These are phyloP conservation scores for Nothura maculosa DNA, from an alignment of 2,797 vertebrate species.

Conservation along the genomic window DNA sequence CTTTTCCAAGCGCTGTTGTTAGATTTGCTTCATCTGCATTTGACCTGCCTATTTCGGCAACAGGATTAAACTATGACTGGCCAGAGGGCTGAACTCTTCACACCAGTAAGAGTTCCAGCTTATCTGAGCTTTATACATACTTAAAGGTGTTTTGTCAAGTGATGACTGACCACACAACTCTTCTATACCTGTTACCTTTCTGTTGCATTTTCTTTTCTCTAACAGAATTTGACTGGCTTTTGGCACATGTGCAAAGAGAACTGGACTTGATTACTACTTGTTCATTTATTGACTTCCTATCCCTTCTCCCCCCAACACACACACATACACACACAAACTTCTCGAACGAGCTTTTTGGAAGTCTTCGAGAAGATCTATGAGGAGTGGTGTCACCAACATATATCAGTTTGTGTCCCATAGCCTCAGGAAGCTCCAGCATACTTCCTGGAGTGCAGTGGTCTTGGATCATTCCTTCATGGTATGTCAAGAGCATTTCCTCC, in stretches of 20 bases:
- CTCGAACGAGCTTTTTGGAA: background rate
- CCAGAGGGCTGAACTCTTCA: background rate
- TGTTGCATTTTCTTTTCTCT: background rate
- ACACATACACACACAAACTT: background rate
- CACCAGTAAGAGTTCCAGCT: background rate
- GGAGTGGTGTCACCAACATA: background rate
- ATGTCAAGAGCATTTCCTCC: background rate
- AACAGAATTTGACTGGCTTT: background rate
- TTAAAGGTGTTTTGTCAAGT: background rate
- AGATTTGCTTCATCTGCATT: background rate
- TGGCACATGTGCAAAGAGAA: background rate
- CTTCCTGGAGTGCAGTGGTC: background rate
- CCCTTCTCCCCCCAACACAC: background rate
- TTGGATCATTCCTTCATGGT: background rate
- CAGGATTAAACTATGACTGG: background rate
- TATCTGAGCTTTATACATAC: background rate
- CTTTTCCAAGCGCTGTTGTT: background rate
- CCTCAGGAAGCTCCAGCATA: background rate
- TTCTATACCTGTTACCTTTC: background rate
- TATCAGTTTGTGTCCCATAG: background rate
- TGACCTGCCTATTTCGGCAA: background rate
- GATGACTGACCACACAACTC: background rate
- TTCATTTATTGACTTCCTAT: background rate
- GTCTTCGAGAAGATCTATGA: background rate
- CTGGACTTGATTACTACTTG: background rate